A percentile compares a stretch with the other conserved stretches of the same genome.
phyloP scores from a whole-genome alignment of 2,888 invertebrate genomes.

The Malthinus seriepunctatus region DNA sequence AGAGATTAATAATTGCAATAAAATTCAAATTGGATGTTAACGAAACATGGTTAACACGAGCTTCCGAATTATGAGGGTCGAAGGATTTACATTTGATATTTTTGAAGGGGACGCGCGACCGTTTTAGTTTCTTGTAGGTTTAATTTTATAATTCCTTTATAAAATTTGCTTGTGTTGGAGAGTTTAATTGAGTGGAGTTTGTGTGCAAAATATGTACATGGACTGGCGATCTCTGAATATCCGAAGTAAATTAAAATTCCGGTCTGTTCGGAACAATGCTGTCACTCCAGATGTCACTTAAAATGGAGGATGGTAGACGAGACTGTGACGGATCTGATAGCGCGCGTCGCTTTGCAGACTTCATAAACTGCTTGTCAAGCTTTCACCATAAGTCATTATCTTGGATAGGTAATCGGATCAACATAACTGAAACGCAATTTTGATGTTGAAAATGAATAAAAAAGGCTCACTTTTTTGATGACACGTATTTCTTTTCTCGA shows the following conservation, averaged over 20 bases:
- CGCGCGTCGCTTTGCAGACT: constrained; percentile 32
- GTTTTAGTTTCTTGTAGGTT: no score
- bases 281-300: constrained; percentile 54
- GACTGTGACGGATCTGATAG: constrained; percentile 46
- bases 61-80: constrained; percentile 1
- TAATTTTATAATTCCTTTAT: no score
- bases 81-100: not conserved
- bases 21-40: constrained; percentile 25
- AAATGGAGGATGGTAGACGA: constrained; percentile 50
- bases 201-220: constrained; percentile 14
- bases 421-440: constrained; percentile 21
- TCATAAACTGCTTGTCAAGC: constrained; percentile 33
- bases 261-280: constrained; percentile 51
- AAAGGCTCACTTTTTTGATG: not conserved
- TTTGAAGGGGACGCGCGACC: no score
- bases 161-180: not conserved
- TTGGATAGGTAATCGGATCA: constrained; percentile 27
- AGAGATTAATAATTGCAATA: constrained; percentile 27
- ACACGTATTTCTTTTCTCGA: not conserved
- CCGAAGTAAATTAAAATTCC: constrained; percentile 53
- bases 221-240: constrained; percentile 35
- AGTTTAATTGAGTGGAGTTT: constrained; percentile 1
- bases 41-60: constrained; percentile 2
- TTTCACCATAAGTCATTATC: constrained; percentile 30
- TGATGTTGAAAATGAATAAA: constrained; percentile 13